Evolutionary conservation across 1,140 invertebrate species (phyloP).

Genomic region (Rhyzopertha dominica): DNA sequence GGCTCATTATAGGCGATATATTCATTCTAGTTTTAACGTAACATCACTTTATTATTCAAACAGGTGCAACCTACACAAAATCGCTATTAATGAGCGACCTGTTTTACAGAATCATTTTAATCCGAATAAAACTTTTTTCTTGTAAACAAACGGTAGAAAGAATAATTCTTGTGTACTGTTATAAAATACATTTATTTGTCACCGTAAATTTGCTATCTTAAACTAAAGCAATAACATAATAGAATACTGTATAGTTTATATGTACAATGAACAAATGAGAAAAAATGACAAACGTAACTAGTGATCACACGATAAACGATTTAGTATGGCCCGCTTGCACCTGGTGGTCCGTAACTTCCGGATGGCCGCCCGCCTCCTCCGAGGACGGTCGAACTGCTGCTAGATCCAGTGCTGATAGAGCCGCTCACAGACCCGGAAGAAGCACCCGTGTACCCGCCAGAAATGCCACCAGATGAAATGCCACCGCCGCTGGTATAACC

Average conservation of each 20-base stretch:
- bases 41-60: too few relatives aligned
- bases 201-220: conserved; percentile 26
- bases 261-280: conserved; percentile 12
- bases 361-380: conserved; percentile 48
- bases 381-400: conserved; percentile 28
- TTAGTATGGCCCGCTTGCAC: conserved; percentile 41
- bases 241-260: conserved; percentile 11
- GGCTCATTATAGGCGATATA: too few relatives aligned
- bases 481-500: conserved; percentile 36
- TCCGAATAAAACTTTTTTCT: too few relatives aligned
- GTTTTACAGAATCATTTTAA: too few relatives aligned
- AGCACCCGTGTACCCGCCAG: conserved; percentile 39
- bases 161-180: too few relatives aligned
- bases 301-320: neutral
- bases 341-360: conserved; percentile 59
- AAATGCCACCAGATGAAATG: conserved; percentile 41
- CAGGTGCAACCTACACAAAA: too few relatives aligned
- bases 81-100: too few relatives aligned
- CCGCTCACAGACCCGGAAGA: conserved; percentile 40
- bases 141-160: too few relatives aligned
- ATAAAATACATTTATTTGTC: conserved; percentile 35
- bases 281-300: conserved; percentile 15
- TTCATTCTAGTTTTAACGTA: too few relatives aligned
- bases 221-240: conserved; percentile 21
- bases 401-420: conserved; percentile 34